Evolutionary conservation across 1,140 invertebrate genomes (phyloP).

Genomic region (Macrobrachium rosenbergii): DNA sequence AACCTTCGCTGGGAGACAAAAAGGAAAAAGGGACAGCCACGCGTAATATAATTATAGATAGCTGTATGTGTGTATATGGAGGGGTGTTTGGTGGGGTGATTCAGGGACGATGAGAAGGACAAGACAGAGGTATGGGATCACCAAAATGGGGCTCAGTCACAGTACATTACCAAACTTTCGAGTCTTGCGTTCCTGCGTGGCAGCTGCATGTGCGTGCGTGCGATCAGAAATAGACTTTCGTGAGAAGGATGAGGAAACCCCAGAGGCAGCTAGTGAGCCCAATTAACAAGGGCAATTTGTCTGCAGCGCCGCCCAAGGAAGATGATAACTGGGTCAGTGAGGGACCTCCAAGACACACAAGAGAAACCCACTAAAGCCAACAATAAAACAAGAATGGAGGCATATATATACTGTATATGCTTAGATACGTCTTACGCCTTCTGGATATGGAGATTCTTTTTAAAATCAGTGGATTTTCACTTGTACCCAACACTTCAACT

Average conservation of each 20-base stretch:
- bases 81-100: too few relatives aligned
- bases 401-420: too few relatives aligned
- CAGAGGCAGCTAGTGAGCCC: conserved; percentile 80
- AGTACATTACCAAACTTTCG: conserved; percentile 70
- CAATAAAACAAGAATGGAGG: too few relatives aligned
- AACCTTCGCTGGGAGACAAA: conserved; percentile 34
- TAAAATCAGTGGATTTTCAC: too few relatives aligned
- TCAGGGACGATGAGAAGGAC: conserved; percentile 40
- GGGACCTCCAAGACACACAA: conserved; percentile 21
- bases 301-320: conserved; percentile 71
- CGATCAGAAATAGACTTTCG: conserved; percentile 80
- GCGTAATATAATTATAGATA: conserved; percentile 30
- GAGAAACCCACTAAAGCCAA: background rate
- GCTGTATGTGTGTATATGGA: background rate
- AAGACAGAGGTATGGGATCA: conserved; percentile 43
- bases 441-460: too few relatives aligned
- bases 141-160: conserved; percentile 53
- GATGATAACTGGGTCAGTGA: conserved; percentile 59
- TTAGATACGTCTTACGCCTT: too few relatives aligned
- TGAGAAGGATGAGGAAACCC: conserved; percentile 81
- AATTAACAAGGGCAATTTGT: conserved; percentile 80
- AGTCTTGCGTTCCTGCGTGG: conserved; percentile 67
- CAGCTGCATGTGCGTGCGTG: conserved; percentile 68
- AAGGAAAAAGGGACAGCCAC: conserved; percentile 39
- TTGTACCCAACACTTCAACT: too few relatives aligned